A percentile compares a stretch with the other conserved stretches of the same genome.
Conservation (phyloP, 1,140 invertebrate species). For the Conopomorpha cramerella region DNA sequence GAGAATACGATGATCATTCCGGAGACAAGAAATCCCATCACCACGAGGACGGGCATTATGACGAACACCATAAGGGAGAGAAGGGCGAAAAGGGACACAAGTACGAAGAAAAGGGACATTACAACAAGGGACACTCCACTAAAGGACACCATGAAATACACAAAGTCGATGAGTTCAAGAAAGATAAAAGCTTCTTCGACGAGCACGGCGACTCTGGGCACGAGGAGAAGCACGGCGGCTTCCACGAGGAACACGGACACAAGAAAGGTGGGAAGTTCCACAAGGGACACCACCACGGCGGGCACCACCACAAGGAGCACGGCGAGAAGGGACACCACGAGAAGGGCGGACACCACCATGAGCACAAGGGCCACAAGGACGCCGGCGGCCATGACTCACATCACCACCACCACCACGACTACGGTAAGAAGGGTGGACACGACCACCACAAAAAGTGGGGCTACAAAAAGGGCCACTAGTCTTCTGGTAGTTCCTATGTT, state of each 20-base stretch:
- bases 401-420: slow-evolving; percentile 64
- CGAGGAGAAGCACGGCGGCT: slow-evolving; percentile 68
- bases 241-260: slow-evolving; percentile 69
- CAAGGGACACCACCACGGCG: slow-evolving; percentile 69
- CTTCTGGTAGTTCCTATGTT: slow-evolving; percentile 20
- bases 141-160: slow-evolving; percentile 80
- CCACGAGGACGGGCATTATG: slow-evolving; percentile 72
- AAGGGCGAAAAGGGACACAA: slow-evolving; percentile 69
- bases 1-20: slow-evolving; percentile 73
- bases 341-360: slow-evolving; percentile 63
- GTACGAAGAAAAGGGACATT: slow-evolving; percentile 64
- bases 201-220: slow-evolving; percentile 75
- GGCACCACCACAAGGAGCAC: slow-evolving; percentile 68
- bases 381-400: slow-evolving; percentile 61
- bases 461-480: slow-evolving; percentile 58
- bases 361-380: slow-evolving; percentile 50
- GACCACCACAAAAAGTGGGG: slow-evolving; percentile 59
- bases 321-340: slow-evolving; percentile 73
- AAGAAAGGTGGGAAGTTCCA: slow-evolving; percentile 72
- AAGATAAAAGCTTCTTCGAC: slow-evolving; percentile 69
- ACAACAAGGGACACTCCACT: slow-evolving; percentile 78
- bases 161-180: slow-evolving; percentile 72
- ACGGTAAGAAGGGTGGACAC: slow-evolving; percentile 67
- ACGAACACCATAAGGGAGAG: slow-evolving; percentile 71
- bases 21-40: slow-evolving; percentile 76